Percentiles rank a stretch among this genome's conserved stretches.
phyloP scores from a whole-genome alignment of 2,797 vertebrate species.

The Borostomias antarcticus region DNA sequence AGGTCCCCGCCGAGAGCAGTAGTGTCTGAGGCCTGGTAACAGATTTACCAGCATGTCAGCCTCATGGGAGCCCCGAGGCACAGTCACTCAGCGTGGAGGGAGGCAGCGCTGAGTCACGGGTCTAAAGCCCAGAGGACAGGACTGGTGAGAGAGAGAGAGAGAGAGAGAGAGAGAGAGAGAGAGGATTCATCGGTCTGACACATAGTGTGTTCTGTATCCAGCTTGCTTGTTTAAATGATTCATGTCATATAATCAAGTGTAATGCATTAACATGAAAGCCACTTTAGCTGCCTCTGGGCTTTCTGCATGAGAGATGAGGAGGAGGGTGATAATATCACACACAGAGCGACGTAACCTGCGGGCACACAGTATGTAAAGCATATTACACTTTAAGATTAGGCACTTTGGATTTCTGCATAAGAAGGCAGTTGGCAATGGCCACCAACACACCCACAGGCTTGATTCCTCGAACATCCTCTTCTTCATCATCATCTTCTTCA shows the following conservation, averaged over 20 bases:
- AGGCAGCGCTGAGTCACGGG: too few species aligned
- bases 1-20: too few species aligned
- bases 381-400: neutral
- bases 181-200: neutral
- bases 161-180: constrained; percentile 5
- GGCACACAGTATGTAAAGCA: constrained; percentile 8
- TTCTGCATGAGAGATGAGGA: constrained; percentile 46
- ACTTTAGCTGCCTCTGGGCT: constrained; percentile 40
- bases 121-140: too few species aligned
- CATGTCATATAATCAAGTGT: constrained; percentile 41
- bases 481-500: constrained; percentile 18
- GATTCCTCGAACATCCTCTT: too few species aligned
- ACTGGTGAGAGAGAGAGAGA: neutral
- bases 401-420: neutral
- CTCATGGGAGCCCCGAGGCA: too few species aligned
- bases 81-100: too few species aligned
- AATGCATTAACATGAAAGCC: constrained; percentile 42
- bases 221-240: constrained; percentile 37
- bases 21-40: too few species aligned
- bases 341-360: constrained; percentile 13
- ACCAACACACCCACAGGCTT: constrained; percentile 42
- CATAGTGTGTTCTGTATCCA: neutral
- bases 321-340: constrained; percentile 38
- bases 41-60: too few species aligned
- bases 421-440: neutral